Base-by-base conservation (phyloP, 2,113 vertebrate genomes). In the Trichechus manatus region DNA sequence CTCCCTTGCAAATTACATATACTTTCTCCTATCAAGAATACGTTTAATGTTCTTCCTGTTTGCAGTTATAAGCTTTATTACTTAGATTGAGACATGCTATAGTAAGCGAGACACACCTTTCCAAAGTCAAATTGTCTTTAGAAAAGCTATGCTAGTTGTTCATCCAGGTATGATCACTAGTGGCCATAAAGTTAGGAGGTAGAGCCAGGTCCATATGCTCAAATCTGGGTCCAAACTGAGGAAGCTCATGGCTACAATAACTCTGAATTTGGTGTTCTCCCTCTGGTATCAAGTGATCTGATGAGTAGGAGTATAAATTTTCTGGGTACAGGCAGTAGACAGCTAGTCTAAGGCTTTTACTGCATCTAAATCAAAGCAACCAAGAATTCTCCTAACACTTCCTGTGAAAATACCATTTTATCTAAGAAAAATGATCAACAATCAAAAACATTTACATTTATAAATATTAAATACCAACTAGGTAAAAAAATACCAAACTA, bases 321-420 rank as follows among this genome's bases (percentile, higher is more conserved):
- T 70, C 47, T 88, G 10, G 15, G 15, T 74, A 56, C 6, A 94
- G 66, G 78, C 93, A 27, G 11, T 11, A 81, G 44, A 15, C 14
- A 78, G 27, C 44, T 17, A 78, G 1, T 50, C 44, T 10, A 50
- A 47, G 29, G 84, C 25, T 89, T 89, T 93, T 47, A 74, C n/a
- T 59, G 17, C 50, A 86, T 56, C 47, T 79, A 92, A 96, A 83
- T 94, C n/a, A 86, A 92, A 96, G 31, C 50, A 95, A 93, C 2
- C 95, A 72, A 94, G 42, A 89, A 70, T 84, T 91, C 84, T 39
- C 63, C 82, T 77, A 94, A 82, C 1, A 68, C 4, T 15, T 82
- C 23, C n/a, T 83, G 33, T 92, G 56, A 96, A 96, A 94, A 91
- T 64, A 70, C 6, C 11, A 86, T 74, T 95, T 84, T 50, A 74